Evolutionary conservation across 1,140 invertebrate species (phyloP).

Genomic region (Brachionus calyciflorus): DNA sequence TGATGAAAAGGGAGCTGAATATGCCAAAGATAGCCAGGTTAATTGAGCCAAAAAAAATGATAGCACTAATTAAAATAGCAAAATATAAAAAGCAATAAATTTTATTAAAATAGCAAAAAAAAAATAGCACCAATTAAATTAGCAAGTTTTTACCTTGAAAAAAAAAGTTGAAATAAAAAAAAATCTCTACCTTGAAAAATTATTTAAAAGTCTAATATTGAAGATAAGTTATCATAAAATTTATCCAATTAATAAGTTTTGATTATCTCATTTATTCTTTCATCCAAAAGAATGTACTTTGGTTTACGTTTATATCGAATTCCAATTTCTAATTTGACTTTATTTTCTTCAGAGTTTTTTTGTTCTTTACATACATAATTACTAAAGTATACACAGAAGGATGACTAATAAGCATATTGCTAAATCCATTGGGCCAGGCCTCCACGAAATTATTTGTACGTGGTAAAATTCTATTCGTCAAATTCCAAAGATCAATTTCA

Average conservation of each 20-base stretch:
- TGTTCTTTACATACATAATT: neutral
- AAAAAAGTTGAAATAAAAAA: neutral
- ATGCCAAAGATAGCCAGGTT: too few species aligned
- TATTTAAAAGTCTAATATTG: neutral
- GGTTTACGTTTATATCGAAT: neutral
- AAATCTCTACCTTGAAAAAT: too few species aligned
- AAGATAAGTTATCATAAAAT: constrained; percentile 8
- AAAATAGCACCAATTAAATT: constrained; percentile 2
- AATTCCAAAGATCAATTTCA: too few species aligned
- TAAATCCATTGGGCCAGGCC: too few species aligned
- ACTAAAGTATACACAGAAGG: too few species aligned
- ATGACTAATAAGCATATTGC: too few species aligned
- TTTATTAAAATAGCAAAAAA: neutral
- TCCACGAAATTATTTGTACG: too few species aligned
- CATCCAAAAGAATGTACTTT: too few species aligned
- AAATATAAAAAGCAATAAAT: neutral
- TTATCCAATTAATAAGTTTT: neutral
- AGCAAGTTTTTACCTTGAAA: neutral
- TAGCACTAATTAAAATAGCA: neutral
- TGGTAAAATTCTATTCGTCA: too few species aligned
- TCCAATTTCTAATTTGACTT: neutral
- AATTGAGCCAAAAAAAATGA: neutral
- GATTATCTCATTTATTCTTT: neutral
- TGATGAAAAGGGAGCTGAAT: too few species aligned
- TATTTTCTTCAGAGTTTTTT: neutral